Conservation (phyloP, 1,140 invertebrate species). For the Lordiphosa clarofinis region DNA sequence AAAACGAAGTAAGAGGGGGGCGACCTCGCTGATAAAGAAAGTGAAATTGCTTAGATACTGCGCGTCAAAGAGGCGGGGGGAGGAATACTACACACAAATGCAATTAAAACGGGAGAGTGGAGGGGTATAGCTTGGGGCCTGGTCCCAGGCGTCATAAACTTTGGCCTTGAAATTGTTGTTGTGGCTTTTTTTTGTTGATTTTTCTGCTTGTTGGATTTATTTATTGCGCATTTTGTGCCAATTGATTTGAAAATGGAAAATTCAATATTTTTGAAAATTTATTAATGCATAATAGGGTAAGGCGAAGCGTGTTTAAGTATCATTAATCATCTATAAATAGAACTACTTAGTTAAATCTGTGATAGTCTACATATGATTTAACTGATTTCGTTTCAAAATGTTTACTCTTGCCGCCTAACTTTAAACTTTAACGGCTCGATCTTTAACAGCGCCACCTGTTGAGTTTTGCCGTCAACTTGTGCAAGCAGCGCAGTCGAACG, state of each 20-base stretch:
- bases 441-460: no score
- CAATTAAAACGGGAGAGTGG: background rate
- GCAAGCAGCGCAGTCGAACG: no score
- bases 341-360: no score
- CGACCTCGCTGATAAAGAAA: conserved; percentile 67
- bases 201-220: conserved; percentile 30
- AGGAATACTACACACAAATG: conserved; percentile 3
- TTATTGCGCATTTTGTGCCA: conserved; percentile 50
- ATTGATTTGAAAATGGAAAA: conserved; percentile 7
- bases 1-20: conserved; percentile 7
- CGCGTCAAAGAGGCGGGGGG: background rate
- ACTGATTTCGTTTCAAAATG: no score
- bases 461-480: no score
- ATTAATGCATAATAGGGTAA: conserved; percentile 37
- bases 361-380: no score
- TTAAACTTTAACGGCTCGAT: no score
- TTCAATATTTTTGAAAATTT: conserved; percentile 23
- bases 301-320: conserved; percentile 34
- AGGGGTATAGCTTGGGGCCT: background rate
- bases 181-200: conserved; percentile 20
- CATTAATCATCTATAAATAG: no score
- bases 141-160: conserved; percentile 18
- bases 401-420: no score
- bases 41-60: conserved; percentile 50
- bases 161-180: conserved; percentile 39